Evolutionary conservation across 1,140 invertebrate species (phyloP).

Genomic region (Matsumurasca onukii): DNA sequence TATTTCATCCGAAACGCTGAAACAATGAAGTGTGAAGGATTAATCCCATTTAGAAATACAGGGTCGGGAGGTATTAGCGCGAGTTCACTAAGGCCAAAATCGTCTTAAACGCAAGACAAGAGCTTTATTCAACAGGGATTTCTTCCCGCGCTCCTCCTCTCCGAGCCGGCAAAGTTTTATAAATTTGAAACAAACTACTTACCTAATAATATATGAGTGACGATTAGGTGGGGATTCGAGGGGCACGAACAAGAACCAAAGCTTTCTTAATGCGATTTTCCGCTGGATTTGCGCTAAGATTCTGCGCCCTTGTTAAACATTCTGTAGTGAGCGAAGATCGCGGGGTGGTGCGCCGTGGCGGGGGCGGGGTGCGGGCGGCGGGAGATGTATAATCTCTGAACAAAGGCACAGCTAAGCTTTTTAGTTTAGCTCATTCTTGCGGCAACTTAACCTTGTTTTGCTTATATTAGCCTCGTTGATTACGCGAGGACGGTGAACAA

Average conservation of each 20-base stretch:
- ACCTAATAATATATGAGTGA: slow-evolving; percentile 37
- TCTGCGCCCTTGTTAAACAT: slow-evolving; percentile 33
- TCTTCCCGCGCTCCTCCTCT: slow-evolving; percentile 18
- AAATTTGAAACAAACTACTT: slow-evolving; percentile 39
- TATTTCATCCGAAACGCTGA: slow-evolving; percentile 29
- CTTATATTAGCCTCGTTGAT: slow-evolving; percentile 21
- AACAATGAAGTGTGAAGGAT: slow-evolving; percentile 40
- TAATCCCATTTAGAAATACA: slow-evolving; percentile 36
- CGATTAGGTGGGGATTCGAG: slow-evolving; percentile 33
- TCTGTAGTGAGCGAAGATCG: slow-evolving; percentile 32
- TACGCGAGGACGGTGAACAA: slow-evolving; percentile 17
- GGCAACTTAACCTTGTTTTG: slow-evolving; percentile 31
- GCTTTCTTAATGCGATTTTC: slow-evolving; percentile 36
- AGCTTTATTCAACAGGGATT: slow-evolving; percentile 36
- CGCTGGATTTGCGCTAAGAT: slow-evolving; percentile 37
- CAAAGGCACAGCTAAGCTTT: slow-evolving; percentile 31
- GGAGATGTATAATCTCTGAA: slow-evolving; percentile 19
- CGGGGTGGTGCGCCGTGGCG: background rate
- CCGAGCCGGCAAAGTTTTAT: slow-evolving; percentile 33
- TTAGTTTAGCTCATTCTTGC: slow-evolving; percentile 29
- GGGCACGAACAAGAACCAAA: slow-evolving; percentile 37
- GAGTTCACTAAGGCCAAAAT: slow-evolving; percentile 36
- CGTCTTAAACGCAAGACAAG: slow-evolving; percentile 36
- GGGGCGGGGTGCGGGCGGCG: slow-evolving; percentile 7
- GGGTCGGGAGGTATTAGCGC: slow-evolving; percentile 32